A percentile compares a stretch with the other conserved stretches of the same genome.
These are phyloP conservation scores for Istiophorus platypterus DNA, from an alignment of 2,113 vertebrate genomes.

Conservation along the genomic window DNA sequence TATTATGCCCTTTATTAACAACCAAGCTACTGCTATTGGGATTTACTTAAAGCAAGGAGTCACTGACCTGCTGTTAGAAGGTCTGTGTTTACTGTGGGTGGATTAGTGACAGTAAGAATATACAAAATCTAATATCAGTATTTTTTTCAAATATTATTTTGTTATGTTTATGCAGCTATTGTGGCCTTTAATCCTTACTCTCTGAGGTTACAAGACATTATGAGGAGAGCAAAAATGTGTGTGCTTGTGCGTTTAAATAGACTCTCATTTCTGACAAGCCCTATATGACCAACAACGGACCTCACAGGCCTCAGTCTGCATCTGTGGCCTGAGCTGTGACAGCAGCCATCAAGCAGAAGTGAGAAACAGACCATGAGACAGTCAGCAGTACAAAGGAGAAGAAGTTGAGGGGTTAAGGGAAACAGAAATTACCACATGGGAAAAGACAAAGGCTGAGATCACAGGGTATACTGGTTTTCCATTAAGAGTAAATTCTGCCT, in stretches of 20 bases:
- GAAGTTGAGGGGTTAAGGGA: conserved; percentile 47
- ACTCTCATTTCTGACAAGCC: conserved; percentile 11
- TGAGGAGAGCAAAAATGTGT: neutral
- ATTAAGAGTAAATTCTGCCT: conserved; percentile 62
- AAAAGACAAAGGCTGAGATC: conserved; percentile 64
- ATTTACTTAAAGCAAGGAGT: conserved; percentile 14
- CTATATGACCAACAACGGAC: conserved; percentile 5
- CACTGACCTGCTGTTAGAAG: conserved; percentile 6
- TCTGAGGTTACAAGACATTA: neutral
- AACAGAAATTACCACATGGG: conserved; percentile 58
- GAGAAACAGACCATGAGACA: conserved; percentile 49
- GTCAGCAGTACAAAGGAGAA: conserved; percentile 47
- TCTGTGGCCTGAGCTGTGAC: conserved; percentile 30
- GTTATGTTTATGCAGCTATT: neutral
- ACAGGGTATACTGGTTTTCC: conserved; percentile 49
- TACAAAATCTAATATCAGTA: neutral
- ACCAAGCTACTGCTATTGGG: neutral
- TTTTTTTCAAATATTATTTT: conserved; percentile 6
- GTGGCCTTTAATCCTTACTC: neutral
- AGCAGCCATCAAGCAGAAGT: conserved; percentile 62
- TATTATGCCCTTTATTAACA: too few relatives aligned
- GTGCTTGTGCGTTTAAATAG: neutral
- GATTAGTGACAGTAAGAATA: neutral
- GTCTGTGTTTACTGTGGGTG: conserved; percentile 1
- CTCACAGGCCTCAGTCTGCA: conserved; percentile 6